Conservation (phyloP, 1,140 invertebrate genomes). For the Aporrectodea caliginosa region DNA sequence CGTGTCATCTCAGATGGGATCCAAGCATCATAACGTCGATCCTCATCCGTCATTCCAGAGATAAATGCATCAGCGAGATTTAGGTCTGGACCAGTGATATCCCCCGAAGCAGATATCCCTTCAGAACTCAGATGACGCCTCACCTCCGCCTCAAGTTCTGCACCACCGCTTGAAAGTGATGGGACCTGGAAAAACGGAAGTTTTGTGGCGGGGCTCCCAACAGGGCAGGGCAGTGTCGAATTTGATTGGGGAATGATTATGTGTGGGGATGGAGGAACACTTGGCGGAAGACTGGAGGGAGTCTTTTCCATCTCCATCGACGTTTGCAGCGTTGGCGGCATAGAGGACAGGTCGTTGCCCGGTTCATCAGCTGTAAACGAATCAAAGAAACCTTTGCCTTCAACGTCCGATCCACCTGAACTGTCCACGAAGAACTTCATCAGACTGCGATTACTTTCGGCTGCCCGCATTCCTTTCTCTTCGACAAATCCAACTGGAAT, state of each 20-base stretch:
- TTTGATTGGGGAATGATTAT: slow-evolving; percentile 14
- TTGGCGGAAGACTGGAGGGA: too few species aligned
- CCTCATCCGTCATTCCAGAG: slow-evolving; percentile 52
- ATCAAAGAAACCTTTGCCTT: slow-evolving; percentile 37
- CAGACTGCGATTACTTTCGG: slow-evolving; percentile 25
- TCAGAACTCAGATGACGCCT: not conserved
- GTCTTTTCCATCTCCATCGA: not conserved
- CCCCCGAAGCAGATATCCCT: not conserved
- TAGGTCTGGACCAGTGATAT: not conserved
- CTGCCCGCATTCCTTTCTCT: slow-evolving; percentile 8
- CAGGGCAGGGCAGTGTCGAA: slow-evolving; percentile 14
- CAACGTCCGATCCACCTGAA: slow-evolving; percentile 14
- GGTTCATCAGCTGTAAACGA: slow-evolving; percentile 26
- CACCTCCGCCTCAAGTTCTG: not conserved
- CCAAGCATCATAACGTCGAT: slow-evolving; percentile 71
- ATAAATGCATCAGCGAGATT: slow-evolving; percentile 45
- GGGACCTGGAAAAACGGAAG: not conserved
- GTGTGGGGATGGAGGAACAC: slow-evolving; percentile 6
- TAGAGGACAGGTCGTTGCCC: not conserved
- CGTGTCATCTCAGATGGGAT: slow-evolving; percentile 67
- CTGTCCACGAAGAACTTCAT: slow-evolving; percentile 25
- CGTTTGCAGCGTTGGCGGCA: not conserved
- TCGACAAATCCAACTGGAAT: slow-evolving; percentile 5
- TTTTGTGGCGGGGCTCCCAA: slow-evolving; percentile 5
- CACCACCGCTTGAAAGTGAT: not conserved